These are phyloP conservation scores for Caenorhabditis japonica DNA, from an alignment of 2,888 invertebrate genomes.

Conservation along the genomic window DNA sequence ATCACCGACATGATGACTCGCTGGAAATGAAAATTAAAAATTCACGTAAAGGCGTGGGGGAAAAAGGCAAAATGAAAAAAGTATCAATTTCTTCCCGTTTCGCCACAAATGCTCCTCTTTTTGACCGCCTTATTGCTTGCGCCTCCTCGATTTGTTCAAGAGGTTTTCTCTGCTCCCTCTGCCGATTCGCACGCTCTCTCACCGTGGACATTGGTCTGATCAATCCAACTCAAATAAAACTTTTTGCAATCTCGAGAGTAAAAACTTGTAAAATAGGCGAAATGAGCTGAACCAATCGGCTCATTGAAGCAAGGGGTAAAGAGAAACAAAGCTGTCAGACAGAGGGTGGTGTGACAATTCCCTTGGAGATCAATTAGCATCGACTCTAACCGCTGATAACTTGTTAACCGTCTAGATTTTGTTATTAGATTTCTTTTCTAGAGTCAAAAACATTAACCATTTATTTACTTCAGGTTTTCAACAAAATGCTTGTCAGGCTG, in stretches of 20 bases:
- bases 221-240: conserved; percentile 44
- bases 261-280: conserved; percentile 25
- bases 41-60: neutral
- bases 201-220: conserved; percentile 40
- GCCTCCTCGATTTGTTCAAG: conserved; percentile 37
- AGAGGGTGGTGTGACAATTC: neutral
- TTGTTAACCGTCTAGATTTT: conserved; percentile 1
- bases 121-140: conserved; percentile 39
- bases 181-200: conserved; percentile 14
- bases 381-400: conserved; percentile 1
- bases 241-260: neutral
- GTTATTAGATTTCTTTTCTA: too few relatives aligned
- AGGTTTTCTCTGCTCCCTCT: conserved; percentile 24
- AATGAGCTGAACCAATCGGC: neutral
- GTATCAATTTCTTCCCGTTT: conserved; percentile 43
- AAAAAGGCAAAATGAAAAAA: neutral
- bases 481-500: conserved; percentile 22
- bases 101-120: conserved; percentile 9
- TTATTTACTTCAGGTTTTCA: too few relatives aligned
- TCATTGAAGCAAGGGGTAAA: neutral
- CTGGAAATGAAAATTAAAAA: conserved; percentile 50
- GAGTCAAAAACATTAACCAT: too few relatives aligned
- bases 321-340: too few relatives aligned
- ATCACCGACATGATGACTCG: conserved; percentile 55
- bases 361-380: conserved; percentile 8